Evolutionary conservation across 1,140 invertebrate species (phyloP).

Genomic region (Drosophila elegans): DNA sequence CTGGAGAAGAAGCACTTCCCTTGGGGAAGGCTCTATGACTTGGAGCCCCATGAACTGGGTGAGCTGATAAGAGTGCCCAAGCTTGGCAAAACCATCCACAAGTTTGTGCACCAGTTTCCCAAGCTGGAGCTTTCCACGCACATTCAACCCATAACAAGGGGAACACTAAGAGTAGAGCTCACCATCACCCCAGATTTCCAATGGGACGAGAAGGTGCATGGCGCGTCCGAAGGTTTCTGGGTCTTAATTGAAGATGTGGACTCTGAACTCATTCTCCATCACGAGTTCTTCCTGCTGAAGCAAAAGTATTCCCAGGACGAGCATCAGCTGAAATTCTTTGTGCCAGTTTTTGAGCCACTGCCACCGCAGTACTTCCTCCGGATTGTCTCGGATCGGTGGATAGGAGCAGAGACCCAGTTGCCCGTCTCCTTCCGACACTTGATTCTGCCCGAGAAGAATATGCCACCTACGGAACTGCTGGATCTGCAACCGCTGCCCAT

Average conservation of each 20-base stretch:
- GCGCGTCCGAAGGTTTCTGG: slow-evolving; percentile 99
- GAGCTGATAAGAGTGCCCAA: slow-evolving; percentile 98
- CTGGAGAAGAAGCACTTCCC: slow-evolving; percentile 99
- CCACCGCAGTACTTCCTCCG: slow-evolving; percentile 99
- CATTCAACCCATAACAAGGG: slow-evolving; percentile 98
- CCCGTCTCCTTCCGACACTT: slow-evolving; percentile 99
- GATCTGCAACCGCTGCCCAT: slow-evolving; percentile 98
- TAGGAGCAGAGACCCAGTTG: slow-evolving; percentile 97
- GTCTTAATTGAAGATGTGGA: slow-evolving; percentile 99
- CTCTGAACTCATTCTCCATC: slow-evolving; percentile 97
- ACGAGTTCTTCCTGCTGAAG: slow-evolving; percentile 99
- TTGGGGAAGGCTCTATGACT: slow-evolving; percentile 97
- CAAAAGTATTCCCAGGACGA: slow-evolving; percentile 97
- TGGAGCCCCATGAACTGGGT: slow-evolving; percentile 98
- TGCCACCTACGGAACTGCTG: slow-evolving; percentile 98
- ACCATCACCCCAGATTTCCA: slow-evolving; percentile 99
- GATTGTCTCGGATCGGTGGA: slow-evolving; percentile 92
- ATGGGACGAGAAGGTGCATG: slow-evolving; percentile 99
- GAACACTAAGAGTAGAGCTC: slow-evolving; percentile 96
- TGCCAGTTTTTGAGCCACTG: slow-evolving; percentile 98
- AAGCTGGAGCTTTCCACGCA: slow-evolving; percentile 97
- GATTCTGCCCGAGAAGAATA: slow-evolving; percentile 98
- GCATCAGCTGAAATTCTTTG: slow-evolving; percentile 98
- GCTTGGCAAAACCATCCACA: slow-evolving; percentile 98
- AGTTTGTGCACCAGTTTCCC: slow-evolving; percentile 99